phyloP scores from a whole-genome alignment of 1,140 invertebrate species.

The Chlorops oryzae region DNA sequence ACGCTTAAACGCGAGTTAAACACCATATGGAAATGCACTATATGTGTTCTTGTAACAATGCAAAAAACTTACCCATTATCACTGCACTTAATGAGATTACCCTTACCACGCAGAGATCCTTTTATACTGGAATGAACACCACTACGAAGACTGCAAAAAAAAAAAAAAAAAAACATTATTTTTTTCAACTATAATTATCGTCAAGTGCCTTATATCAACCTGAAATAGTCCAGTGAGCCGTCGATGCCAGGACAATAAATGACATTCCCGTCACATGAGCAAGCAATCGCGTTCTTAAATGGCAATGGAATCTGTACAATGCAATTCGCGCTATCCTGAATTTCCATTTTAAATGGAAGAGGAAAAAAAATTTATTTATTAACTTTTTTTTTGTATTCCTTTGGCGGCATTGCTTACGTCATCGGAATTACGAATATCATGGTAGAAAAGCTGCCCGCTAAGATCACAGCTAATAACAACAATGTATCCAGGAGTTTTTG shows the following conservation, averaged over 20 bases:
- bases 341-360: too few relatives aligned
- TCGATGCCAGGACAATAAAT: slow-evolving; percentile 36
- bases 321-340: slow-evolving; percentile 29
- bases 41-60: too few relatives aligned
- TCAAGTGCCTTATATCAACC: slow-evolving; percentile 7
- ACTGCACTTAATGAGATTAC: slow-evolving; percentile 32
- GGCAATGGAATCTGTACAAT: slow-evolving; percentile 40
- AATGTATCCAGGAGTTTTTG: slow-evolving; percentile 17
- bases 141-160: slow-evolving; percentile 24
- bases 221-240: slow-evolving; percentile 33
- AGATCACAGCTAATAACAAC: slow-evolving; percentile 40
- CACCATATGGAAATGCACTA: too few relatives aligned
- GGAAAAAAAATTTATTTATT: too few relatives aligned
- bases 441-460: slow-evolving; percentile 37
- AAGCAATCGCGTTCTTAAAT: slow-evolving; percentile 38
- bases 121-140: slow-evolving; percentile 31
- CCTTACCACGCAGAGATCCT: slow-evolving; percentile 32
- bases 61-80: slow-evolving; percentile 35
- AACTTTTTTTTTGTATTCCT: too few relatives aligned
- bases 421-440: slow-evolving; percentile 32
- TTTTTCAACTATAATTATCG: neutral
- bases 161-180: neutral
- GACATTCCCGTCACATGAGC: slow-evolving; percentile 30
- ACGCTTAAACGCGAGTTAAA: too few relatives aligned
- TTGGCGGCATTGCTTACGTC: slow-evolving; percentile 30